Percentiles rank a stretch among this genome's conserved stretches.
These are phyloP conservation scores for Apodemia duryi DNA, from an alignment of 2,888 invertebrate species.

Conservation along the genomic window DNA sequence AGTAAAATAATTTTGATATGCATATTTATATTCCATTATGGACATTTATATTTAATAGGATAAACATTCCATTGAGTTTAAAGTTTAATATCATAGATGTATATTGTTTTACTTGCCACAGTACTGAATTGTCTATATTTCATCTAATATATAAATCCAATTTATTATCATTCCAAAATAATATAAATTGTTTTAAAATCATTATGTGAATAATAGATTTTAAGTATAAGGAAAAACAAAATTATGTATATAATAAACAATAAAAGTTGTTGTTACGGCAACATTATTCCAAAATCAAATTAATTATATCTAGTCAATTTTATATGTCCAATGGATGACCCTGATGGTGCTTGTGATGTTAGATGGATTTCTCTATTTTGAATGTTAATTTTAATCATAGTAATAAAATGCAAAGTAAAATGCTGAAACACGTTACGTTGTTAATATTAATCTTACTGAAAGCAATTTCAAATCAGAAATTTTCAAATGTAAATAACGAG, in stretches of 20 bases:
- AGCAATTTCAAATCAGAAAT: conserved; percentile 29
- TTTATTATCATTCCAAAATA: background rate
- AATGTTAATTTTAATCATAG: background rate
- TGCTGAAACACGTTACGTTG: conserved; percentile 7
- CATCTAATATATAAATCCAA: background rate
- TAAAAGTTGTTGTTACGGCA: background rate
- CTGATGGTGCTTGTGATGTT: conserved; percentile 4
- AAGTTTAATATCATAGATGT: background rate
- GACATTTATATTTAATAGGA: background rate
- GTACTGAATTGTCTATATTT: background rate
- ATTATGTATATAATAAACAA: background rate
- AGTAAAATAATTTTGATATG: background rate
- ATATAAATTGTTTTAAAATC: background rate
- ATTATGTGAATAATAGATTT: background rate
- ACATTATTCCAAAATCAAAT: background rate
- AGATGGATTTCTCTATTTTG: background rate
- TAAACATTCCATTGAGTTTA: background rate
- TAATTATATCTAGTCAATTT: conserved; percentile 6
- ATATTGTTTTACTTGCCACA: background rate
- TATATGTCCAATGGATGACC: background rate
- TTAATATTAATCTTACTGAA: conserved; percentile 14
- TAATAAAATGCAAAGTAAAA: conserved; percentile 15
- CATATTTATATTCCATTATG: background rate
- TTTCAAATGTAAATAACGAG: conserved; percentile 39
- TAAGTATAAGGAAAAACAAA: background rate